Conservation (phyloP, 2,888 invertebrate genomes). For the Venusia cambrica region DNA sequence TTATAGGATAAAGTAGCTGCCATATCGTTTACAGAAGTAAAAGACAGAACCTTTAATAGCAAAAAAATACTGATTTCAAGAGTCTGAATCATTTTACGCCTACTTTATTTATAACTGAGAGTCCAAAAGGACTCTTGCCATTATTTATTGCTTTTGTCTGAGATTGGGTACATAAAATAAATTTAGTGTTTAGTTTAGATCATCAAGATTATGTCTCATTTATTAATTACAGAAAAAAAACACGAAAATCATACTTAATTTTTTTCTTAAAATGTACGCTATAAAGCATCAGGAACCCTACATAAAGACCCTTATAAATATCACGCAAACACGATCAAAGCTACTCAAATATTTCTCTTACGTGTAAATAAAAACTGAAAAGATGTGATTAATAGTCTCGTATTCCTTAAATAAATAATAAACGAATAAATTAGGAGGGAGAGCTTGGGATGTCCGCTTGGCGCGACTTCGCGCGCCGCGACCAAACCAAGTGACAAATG, state of each 20-base stretch:
- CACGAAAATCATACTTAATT: constrained; percentile 28
- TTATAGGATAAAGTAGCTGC: no score
- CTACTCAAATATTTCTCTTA: constrained; percentile 55
- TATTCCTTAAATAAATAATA: constrained; percentile 81
- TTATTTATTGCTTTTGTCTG: no score
- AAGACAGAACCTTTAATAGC: no score
- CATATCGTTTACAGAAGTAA: no score
- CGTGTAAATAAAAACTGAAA: constrained; percentile 76
- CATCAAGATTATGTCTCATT: constrained; percentile 20
- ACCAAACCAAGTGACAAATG: constrained; percentile 79
- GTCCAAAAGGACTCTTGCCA: no score
- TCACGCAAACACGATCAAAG: constrained; percentile 70
- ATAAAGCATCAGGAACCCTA: constrained; percentile 41
- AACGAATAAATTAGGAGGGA: constrained; percentile 76
- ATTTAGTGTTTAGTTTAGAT: no score
- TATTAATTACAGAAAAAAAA: constrained; percentile 27
- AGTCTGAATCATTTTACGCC: no score
- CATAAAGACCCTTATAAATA: constrained; percentile 59
- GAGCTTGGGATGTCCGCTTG: constrained; percentile 67
- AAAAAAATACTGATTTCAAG: no score
- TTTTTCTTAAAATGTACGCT: constrained; percentile 33
- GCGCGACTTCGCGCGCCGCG: constrained; percentile 68
- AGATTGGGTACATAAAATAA: no score
- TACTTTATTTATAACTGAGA: no score
- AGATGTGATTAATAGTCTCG: constrained; percentile 77